phyloP scores from a whole-genome alignment of 2,113 vertebrate genomes.

The Acanthisitta chloris region DNA sequence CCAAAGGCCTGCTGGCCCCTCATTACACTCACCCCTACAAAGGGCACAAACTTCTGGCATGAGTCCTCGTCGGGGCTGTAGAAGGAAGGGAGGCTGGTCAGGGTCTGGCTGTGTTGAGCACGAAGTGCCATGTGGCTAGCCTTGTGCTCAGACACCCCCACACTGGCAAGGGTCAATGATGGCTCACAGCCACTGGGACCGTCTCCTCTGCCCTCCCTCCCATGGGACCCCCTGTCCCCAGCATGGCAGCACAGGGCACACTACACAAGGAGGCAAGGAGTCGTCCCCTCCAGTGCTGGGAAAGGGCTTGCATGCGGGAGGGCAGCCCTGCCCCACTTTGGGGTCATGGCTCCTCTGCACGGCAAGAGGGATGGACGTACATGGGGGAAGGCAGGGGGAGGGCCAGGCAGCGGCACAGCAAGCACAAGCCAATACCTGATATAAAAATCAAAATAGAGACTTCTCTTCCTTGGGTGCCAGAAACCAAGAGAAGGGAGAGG shows the following conservation, averaged over 20 bases:
- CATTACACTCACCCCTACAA: constrained; percentile 83
- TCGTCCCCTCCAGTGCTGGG: background rate
- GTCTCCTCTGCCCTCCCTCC: constrained; percentile 18
- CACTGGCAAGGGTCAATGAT: background rate
- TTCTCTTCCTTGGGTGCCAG: constrained; percentile 91
- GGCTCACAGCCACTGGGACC: background rate
- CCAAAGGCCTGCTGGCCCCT: background rate
- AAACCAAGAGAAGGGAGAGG: constrained; percentile 76
- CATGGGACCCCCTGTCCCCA: background rate
- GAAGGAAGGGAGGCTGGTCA: constrained; percentile 12
- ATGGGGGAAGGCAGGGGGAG: background rate
- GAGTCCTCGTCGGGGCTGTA: constrained; percentile 88
- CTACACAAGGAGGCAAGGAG: constrained; percentile 27
- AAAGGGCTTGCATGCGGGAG: constrained; percentile 26
- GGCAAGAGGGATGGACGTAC: constrained; percentile 42
- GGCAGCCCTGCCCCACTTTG: background rate
- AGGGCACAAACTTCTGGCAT: constrained; percentile 93
- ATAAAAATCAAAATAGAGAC: constrained; percentile 95
- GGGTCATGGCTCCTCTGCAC: constrained; percentile 42
- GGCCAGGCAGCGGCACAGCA: constrained; percentile 62
- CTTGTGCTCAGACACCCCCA: background rate
- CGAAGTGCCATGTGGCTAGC: rapidly evolving
- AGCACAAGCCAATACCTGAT: constrained; percentile 85
- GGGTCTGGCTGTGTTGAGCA: background rate
- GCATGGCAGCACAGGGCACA: constrained; percentile 57